Evolutionary conservation across 2,797 vertebrate genomes (phyloP).

Genomic region (Hippoglossus hippoglossus): DNA sequence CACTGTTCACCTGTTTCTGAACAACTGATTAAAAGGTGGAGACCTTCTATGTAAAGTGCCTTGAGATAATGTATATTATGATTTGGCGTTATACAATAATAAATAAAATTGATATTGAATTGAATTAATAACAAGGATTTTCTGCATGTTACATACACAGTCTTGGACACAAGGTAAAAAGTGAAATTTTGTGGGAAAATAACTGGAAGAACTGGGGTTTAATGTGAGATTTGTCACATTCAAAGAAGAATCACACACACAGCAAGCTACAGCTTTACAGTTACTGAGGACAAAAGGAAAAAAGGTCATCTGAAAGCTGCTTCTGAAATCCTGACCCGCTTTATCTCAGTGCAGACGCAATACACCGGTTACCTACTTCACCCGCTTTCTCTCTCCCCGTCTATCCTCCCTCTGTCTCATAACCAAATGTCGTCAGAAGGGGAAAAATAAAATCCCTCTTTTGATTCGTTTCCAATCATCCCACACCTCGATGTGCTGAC

Average conservation of each 20-base stretch:
- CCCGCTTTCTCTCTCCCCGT: background rate
- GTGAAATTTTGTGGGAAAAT: too few relatives aligned
- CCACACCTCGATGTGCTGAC: conserved; percentile 56
- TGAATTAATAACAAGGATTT: too few relatives aligned
- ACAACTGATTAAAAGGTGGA: conserved; percentile 13
- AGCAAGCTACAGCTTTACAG: too few relatives aligned
- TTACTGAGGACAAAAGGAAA: conserved; percentile 24
- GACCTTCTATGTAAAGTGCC: background rate
- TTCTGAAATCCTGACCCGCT: conserved; percentile 41
- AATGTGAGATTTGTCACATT: too few relatives aligned
- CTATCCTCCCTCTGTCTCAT: conserved; percentile 25
- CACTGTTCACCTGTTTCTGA: conserved; percentile 22
- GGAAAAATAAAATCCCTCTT: conserved; percentile 42
- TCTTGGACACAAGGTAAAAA: too few relatives aligned
- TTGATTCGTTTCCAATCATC: conserved; percentile 60
- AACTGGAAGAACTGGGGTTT: too few relatives aligned
- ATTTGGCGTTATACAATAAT: too few relatives aligned
- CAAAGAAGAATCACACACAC: background rate
- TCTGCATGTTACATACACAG: too few relatives aligned
- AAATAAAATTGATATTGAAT: too few relatives aligned
- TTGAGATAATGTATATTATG: too few relatives aligned
- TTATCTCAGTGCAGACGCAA: conserved; percentile 42
- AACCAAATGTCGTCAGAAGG: conserved; percentile 31
- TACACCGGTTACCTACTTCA: conserved; percentile 12
- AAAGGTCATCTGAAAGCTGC: conserved; percentile 5